Evolutionary conservation across 2,797 vertebrate genomes (phyloP), one percentile per base, ranked within the genome.

Genomic region (Lophotriccus pileatus): DNA sequence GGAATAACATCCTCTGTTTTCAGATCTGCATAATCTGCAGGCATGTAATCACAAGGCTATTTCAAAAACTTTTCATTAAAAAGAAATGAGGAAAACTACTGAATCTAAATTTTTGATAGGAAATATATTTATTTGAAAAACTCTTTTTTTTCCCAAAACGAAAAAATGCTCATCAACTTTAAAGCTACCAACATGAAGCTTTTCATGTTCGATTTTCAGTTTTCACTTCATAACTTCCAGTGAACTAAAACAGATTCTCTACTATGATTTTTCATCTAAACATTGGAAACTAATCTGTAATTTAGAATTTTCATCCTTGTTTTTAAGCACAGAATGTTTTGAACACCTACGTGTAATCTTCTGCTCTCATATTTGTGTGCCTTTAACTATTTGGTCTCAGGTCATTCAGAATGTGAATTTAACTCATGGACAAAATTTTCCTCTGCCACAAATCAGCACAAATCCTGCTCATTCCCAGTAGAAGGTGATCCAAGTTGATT

Each of bases 291-390:
- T 36, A 36, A 28, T 14, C 2, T 15, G 14, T 66, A 25, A 30
- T 63, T 77, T 52, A 59, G 23, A 74, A 36, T 49, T 85, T 69
- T 34, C 4, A 41, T 28, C 4, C 8, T 60, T 75, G 2, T 47
- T 82, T 81, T 73, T 17, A 59, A 66, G 24, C 8, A 60, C 6
- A 73, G 37, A 72, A 34, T 14, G 1, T 56, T 92, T 89, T 0
- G 2, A n/a, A 9, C 34, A 62, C 1, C 9, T 66, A 13, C 21
- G 7, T 22, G 11, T 23, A 0, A 0, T 25, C 20, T 28, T 5
- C 44, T 59, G 36, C 12, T 79, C 5, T 7, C 7, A 15, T 7
- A 53, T 32, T 49, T 85, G 7, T 3, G 67, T 85, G 82, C 36
- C 22, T 70, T 70, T 74, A 41, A 52, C 2, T n/a, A 8, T 14